Conservation (phyloP, 2,113 vertebrate genomes). For the Climacteris rufus region DNA sequence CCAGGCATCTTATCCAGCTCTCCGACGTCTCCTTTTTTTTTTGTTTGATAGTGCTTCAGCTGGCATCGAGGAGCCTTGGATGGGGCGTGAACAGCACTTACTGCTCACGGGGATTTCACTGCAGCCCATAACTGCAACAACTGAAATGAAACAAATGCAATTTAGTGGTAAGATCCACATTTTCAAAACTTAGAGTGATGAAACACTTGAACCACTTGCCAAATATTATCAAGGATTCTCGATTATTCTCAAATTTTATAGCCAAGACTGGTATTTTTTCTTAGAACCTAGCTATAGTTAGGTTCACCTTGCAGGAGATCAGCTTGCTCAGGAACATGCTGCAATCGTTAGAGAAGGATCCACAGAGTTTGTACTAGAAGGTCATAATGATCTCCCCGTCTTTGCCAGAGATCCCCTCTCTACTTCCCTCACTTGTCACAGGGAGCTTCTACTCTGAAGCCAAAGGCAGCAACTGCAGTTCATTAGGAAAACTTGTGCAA, state of each 20-base stretch:
- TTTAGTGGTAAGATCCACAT: neutral
- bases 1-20: rapidly evolving
- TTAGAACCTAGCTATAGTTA: neutral
- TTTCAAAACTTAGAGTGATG: neutral
- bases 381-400: neutral
- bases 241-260: neutral
- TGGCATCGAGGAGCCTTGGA: neutral
- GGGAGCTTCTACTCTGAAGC: neutral
- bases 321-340: neutral
- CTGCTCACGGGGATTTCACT: neutral
- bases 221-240: neutral
- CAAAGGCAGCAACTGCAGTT: rapidly evolving
- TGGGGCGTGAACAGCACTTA: neutral
- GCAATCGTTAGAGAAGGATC: neutral
- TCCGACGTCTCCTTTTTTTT: neutral
- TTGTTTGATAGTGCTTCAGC: neutral
- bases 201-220: neutral
- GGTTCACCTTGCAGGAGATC: no score
- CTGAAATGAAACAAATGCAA: neutral
- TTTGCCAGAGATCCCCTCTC: neutral
- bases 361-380: neutral
- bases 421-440: neutral
- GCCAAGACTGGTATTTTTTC: neutral
- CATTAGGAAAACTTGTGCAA: neutral
- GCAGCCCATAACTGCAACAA: neutral